Evolutionary conservation across 2,113 vertebrate genomes (phyloP).

Genomic region (Heterotilapia buettikoferi): DNA sequence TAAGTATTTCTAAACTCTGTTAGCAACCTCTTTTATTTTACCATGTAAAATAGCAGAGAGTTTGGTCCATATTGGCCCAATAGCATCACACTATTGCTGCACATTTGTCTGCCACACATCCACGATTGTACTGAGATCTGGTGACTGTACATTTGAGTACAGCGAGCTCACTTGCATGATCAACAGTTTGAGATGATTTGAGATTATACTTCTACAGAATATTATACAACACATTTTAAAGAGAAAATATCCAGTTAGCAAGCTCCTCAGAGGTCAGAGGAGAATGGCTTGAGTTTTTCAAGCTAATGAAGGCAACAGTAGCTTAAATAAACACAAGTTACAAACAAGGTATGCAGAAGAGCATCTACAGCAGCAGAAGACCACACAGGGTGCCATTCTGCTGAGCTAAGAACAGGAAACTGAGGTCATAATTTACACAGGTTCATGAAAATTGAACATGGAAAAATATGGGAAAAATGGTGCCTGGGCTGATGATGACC

Average conservation of each 20-base stretch:
- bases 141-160: neutral
- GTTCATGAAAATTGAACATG: neutral
- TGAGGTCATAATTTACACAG: neutral
- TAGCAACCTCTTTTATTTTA: neutral
- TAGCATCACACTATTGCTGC: neutral
- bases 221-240: neutral
- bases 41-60: neutral
- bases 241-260: neutral
- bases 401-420: neutral
- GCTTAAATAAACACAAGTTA: neutral
- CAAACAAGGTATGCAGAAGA: neutral
- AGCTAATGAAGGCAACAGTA: neutral
- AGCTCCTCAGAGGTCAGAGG: neutral
- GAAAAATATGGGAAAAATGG: neutral
- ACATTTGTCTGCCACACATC: neutral
- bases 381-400: neutral
- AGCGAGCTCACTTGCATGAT: neutral
- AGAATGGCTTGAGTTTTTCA: neutral
- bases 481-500: neutral
- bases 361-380: neutral
- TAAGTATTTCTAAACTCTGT: neutral
- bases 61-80: neutral
- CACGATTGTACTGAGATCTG: neutral
- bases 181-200: neutral
- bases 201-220: neutral